Evolutionary conservation across 2,113 vertebrate species (phyloP), one percentile per base, ranked within the genome.

Genomic region (Elephas maximus): DNA sequence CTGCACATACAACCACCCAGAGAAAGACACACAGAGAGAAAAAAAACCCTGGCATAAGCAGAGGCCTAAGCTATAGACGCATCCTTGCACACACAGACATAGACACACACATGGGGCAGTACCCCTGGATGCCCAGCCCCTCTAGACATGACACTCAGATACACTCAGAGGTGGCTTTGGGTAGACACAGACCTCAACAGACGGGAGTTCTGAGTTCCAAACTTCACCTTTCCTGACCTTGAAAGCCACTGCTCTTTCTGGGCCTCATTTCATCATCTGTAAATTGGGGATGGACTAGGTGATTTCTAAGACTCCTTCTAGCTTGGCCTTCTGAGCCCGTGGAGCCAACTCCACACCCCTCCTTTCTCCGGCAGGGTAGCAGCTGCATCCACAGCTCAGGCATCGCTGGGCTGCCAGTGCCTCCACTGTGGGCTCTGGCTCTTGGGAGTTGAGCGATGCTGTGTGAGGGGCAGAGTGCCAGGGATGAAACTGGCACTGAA

Each of bases 401-500:
- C 17, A 33, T 24, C 30, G 5, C 44, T 28, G 71, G 37, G 81
- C 95, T 93, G 90, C 84, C 78, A 37, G 7, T 17, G 28, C 21
- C 67, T 73, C 65, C 15, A 24, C 48, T 26, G 44, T 86, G 80
- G 76, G 84, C 78, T 96, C 90, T 57, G 84, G 88, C 62, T 71
- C 88, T 28, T 18, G 21, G 93, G 78, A 85, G 26, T 78, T 44
- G 71, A 92, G 93, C 26, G 33, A 80, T 20, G 90, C 92, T 92
- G 20, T 86, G 94, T 41, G 78, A 86, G 62, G 63, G 85, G 84
- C 74, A 0, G 6, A 44, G 76, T 77, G 90, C 97, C 97, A 97
- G 83, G 79, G 79, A 93, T 51, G 74, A 73, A 96, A 94, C 96
- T 96, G 97, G 97, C 94, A 88, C 53, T 1, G n/a, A 88, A 82